Base-by-base conservation (phyloP, 2,797 vertebrate species). In the Tenualosa thibaudeaui region DNA sequence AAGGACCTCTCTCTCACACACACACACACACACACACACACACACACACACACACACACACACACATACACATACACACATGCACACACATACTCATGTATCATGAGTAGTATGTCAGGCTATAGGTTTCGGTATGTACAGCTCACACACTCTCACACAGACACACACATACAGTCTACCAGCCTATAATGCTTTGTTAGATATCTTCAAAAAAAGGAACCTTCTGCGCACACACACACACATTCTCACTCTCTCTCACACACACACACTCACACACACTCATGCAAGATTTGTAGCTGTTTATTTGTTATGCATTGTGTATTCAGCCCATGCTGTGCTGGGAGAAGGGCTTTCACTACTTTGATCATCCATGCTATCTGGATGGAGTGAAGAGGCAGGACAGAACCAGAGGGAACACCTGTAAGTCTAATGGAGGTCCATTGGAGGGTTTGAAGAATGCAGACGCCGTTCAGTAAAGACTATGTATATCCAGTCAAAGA, bases 1-100 rank as follows among this genome's bases (percentile, higher is more conserved):
- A 93, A 84, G 81, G 83, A 86, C 87, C 89, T 86, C 83, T 86
- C 83, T 54, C 84, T 87, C 81, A 62, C 85, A 81, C 82, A 88
- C 84, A 81, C 84, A 84, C 58, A 56, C n/a, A 51, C 17, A 82
- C 53, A 26, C n/a, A 26, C 62, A 65, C 26, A 13, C n/a, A 37
- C 65, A 82, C 58, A 87, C 85, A 84, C 81, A 81, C 84, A 78
- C 56, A 43, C 83, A 86, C 85, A 81, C 82, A 88, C 84, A 81
- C 84, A 84, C 58, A 56, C n/a, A 51, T 13, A 82, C 53, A 26
- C n/a, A 26, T 24, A 65, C 26, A 13, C n/a, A 37, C 65, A 82
- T 53, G 87, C 85, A 84, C 81, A 81, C 84, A 78, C 56, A 43
- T 82, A 86, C 78, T 49, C 31, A 81, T 40, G 49, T 17, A 60